Percentiles rank a stretch among this genome's conserved stretches.
Conservation (phyloP, 2,888 invertebrate species). For the Halictus ligatus region DNA sequence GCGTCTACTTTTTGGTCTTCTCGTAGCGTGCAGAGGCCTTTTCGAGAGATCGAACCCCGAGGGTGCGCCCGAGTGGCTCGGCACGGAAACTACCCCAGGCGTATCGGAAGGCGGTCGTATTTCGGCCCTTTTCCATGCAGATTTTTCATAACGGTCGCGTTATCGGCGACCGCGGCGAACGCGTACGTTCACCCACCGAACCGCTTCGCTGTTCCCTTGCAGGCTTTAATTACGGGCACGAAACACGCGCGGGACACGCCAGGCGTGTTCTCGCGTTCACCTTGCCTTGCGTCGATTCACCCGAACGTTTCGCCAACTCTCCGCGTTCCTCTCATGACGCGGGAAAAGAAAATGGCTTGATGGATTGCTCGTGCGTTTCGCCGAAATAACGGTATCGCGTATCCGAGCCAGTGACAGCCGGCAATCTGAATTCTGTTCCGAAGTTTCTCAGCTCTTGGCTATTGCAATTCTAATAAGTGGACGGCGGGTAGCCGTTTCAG, state of each 20-base stretch:
- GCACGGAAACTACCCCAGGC: constrained; percentile 49
- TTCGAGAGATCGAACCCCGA: constrained; percentile 44
- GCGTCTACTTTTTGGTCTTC: constrained; percentile 28
- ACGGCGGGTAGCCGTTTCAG: not conserved
- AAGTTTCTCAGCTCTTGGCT: not conserved
- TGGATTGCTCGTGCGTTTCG: not conserved
- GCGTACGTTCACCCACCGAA: constrained; percentile 23
- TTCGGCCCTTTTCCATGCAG: constrained; percentile 43
- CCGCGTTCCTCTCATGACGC: not conserved
- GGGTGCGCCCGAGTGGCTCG: constrained; percentile 45
- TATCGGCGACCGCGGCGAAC: constrained; percentile 48
- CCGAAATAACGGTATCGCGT: constrained; percentile 7
- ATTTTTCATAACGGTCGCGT: constrained; percentile 63
- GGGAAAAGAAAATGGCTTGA: not conserved
- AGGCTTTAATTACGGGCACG: constrained; percentile 75
- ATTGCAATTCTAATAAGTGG: constrained; percentile 1
- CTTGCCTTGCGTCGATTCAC: not conserved
- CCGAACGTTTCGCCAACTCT: not conserved
- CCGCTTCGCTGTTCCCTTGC: constrained; percentile 43
- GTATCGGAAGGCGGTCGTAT: constrained; percentile 21
- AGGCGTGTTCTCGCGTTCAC: constrained; percentile 49
- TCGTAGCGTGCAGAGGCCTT: constrained; percentile 49
- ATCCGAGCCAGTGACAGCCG: not conserved
- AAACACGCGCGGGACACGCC: constrained; percentile 71
- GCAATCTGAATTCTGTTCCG: not conserved